These are phyloP conservation scores for Syngnathus typhle DNA, from an alignment of 2,113 vertebrate species.

Conservation along the genomic window DNA sequence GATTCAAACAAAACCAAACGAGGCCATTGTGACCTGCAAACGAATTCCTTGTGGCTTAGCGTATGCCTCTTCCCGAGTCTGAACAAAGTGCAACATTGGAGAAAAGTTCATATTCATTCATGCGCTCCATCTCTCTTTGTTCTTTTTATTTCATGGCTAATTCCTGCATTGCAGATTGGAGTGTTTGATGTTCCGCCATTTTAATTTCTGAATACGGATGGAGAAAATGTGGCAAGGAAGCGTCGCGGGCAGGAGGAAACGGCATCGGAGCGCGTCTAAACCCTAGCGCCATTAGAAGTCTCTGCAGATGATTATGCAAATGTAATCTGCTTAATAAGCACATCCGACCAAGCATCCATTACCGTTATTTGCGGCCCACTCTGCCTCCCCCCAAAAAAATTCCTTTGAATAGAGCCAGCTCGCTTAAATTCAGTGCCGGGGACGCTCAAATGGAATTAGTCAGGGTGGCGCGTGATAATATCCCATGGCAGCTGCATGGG, in stretches of 20 bases:
- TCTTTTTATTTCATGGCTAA: background rate
- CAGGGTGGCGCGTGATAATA: background rate
- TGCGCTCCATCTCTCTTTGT: background rate
- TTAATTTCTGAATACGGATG: background rate
- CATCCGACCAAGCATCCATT: conserved; percentile 1
- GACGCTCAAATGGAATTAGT: conserved; percentile 7
- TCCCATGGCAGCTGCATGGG: background rate
- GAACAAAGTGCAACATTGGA: background rate
- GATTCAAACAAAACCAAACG: background rate
- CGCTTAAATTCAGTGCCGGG: conserved; percentile 2
- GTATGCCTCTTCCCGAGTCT: background rate
- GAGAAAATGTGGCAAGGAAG: conserved; percentile 2
- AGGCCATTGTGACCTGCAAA: background rate
- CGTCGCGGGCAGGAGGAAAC: background rate
- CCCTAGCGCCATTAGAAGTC: conserved; percentile 19
- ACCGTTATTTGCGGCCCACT: background rate
- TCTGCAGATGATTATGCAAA: conserved; percentile 11
- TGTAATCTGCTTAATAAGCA: conserved; percentile 13
- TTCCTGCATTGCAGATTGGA: background rate
- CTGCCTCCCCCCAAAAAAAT: background rate
- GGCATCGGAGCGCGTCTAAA: conserved; percentile 1
- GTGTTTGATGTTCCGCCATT: background rate
- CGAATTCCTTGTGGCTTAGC: background rate
- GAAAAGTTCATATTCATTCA: background rate
- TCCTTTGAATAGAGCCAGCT: conserved; percentile 1